phyloP scores from a whole-genome alignment of 2,888 invertebrate species.

The Mesoligia furuncula region DNA sequence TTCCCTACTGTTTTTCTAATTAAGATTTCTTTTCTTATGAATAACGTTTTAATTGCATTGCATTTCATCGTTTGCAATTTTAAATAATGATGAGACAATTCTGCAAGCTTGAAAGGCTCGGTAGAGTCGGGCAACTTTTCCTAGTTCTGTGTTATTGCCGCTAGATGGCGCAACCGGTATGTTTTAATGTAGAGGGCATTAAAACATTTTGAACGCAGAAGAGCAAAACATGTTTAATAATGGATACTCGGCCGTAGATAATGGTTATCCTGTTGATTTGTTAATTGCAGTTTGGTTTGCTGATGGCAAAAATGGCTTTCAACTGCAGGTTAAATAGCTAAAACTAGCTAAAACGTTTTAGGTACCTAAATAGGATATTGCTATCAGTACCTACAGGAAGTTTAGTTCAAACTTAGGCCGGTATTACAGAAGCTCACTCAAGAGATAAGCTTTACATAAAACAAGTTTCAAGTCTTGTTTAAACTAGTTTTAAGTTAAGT shows the following conservation, averaged over 20 bases:
- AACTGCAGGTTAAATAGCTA: slow-evolving; percentile 1
- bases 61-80: not conserved
- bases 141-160: not conserved
- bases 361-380: not conserved
- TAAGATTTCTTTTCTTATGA: not conserved
- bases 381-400: not conserved
- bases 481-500: not conserved
- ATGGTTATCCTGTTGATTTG: slow-evolving; percentile 30
- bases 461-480: not conserved
- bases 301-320: slow-evolving; percentile 14
- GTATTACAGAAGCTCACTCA: not conserved
- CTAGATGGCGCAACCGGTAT: slow-evolving; percentile 57
- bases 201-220: not conserved
- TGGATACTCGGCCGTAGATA: slow-evolving; percentile 11
- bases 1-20: not conserved
- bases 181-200: slow-evolving; percentile 5
- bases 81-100: not conserved
- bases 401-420: not conserved
- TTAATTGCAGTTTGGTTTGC: slow-evolving; percentile 31
- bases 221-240: slow-evolving; percentile 4
- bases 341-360: not conserved
- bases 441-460: not conserved
- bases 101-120: not conserved
- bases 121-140: slow-evolving; percentile 29
- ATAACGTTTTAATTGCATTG: not conserved